Evolutionary conservation across 1,140 invertebrate species (phyloP).

Genomic region (Drosophila leontia): DNA sequence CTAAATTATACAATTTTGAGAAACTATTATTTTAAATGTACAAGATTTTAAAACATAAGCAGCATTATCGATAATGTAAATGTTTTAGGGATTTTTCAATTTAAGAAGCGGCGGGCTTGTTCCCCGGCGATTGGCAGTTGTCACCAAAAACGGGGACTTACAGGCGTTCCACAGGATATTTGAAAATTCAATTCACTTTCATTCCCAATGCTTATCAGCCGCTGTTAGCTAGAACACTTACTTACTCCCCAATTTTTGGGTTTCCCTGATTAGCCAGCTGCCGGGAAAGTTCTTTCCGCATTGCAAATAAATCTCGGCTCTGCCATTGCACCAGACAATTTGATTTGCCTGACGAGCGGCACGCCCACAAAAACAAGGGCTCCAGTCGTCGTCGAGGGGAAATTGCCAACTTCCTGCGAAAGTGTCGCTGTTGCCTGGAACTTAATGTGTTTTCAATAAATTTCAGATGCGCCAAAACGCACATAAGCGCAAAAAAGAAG

Average conservation of each 20-base stretch:
- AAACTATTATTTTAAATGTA: too few species aligned
- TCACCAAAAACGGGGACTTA: too few species aligned
- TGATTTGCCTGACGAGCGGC: slow-evolving; percentile 54
- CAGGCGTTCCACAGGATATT: background rate
- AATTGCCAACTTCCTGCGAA: slow-evolving; percentile 75
- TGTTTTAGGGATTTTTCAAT: too few species aligned
- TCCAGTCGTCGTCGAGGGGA: slow-evolving; percentile 49
- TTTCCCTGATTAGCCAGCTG: slow-evolving; percentile 67
- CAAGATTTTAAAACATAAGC: too few species aligned
- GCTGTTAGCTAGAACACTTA: background rate
- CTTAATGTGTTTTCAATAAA: slow-evolving; percentile 80
- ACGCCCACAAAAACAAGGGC: slow-evolving; percentile 53
- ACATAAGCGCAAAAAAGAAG: slow-evolving; percentile 14
- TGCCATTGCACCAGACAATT: slow-evolving; percentile 69
- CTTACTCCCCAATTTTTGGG: background rate
- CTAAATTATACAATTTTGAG: too few species aligned
- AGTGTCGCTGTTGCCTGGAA: slow-evolving; percentile 21
- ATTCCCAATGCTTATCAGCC: background rate
- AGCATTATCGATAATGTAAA: too few species aligned
- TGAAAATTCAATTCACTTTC: slow-evolving; percentile 6
- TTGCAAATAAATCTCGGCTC: slow-evolving; percentile 61
- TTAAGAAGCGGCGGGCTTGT: too few species aligned
- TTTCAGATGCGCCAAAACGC: slow-evolving; percentile 65
- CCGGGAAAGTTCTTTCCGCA: slow-evolving; percentile 54
- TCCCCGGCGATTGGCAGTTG: background rate